These are phyloP conservation scores for Anser cygnoides DNA, from an alignment of 2,113 vertebrate species.

Conservation along the genomic window DNA sequence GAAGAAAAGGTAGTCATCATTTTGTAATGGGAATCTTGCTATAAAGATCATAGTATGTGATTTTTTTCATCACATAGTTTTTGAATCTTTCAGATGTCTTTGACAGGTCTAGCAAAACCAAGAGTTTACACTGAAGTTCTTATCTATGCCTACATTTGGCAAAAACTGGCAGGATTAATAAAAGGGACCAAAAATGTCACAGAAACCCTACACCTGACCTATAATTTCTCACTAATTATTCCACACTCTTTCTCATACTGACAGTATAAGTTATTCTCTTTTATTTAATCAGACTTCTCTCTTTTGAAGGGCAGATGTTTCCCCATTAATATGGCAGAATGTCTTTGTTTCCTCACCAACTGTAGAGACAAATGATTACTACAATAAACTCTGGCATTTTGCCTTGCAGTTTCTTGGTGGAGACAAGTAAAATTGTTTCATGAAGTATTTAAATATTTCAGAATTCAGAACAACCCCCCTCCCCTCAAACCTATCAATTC, in stretches of 20 bases:
- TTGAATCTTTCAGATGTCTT: not conserved
- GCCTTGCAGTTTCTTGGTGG: not conserved
- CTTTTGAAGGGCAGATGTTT: conserved; percentile 61
- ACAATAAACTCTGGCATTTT: conserved; percentile 51
- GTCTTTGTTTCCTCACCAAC: conserved; percentile 56
- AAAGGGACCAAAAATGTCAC: not conserved
- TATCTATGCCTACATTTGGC: not conserved
- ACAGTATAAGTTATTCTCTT: conserved; percentile 44
- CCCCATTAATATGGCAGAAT: conserved; percentile 55
- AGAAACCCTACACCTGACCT: not conserved
- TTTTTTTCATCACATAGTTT: not conserved
- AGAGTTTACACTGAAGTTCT: not conserved
- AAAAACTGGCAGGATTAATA: not conserved
- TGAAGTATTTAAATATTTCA: not conserved
- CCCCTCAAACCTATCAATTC: not conserved
- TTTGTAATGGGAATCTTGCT: not conserved
- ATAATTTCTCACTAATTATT: conserved; percentile 43
- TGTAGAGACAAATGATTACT: conserved; percentile 46
- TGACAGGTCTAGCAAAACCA: not conserved
- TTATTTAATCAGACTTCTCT: conserved; percentile 52
- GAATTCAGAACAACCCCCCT: not conserved
- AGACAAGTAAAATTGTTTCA: conserved; percentile 8
- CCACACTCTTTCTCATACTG: not conserved
- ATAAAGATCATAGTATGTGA: not conserved
- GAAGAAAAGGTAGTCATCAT: not conserved